A percentile compares a stretch with the other conserved stretches of the same genome.
phyloP scores from a whole-genome alignment of 2,888 invertebrate species.

The Rhagium mordax region DNA sequence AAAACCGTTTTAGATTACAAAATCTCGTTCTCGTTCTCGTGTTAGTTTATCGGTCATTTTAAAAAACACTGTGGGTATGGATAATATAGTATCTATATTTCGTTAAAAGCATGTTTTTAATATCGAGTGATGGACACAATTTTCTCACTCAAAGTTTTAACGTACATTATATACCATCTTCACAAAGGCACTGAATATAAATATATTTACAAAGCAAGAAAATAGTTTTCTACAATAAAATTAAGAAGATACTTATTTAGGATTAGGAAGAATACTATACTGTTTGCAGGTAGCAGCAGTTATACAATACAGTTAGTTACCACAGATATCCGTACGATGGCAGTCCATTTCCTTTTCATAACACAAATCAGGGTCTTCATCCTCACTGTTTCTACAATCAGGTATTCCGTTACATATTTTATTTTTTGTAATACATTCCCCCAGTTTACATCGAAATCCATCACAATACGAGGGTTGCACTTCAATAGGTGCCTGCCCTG shows the following conservation, averaged over 20 bases:
- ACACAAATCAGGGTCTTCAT: slow-evolving; percentile 75
- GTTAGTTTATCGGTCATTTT: no score
- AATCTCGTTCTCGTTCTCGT: no score
- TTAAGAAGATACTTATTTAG: not conserved
- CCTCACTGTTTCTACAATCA: slow-evolving; percentile 80
- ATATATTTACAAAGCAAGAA: not conserved
- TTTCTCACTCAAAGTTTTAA: no score
- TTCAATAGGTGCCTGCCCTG: not conserved
- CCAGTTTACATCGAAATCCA: slow-evolving; percentile 79
- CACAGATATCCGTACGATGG: slow-evolving; percentile 59
- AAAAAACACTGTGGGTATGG: no score
- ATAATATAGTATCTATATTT: no score
- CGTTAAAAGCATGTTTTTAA: no score
- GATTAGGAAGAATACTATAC: not conserved
- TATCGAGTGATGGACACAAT: no score
- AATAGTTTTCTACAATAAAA: not conserved
- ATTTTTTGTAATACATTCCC: slow-evolving; percentile 76
- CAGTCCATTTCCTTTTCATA: slow-evolving; percentile 54
- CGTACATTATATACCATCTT: not conserved
- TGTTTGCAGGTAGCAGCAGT: not conserved
- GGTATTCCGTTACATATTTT: slow-evolving; percentile 79
- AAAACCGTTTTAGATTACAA: no score
- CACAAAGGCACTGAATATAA: not conserved
- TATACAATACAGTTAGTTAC: slow-evolving; percentile 55
- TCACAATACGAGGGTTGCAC: slow-evolving; percentile 70